Evolutionary conservation across 1,140 invertebrate genomes (phyloP).

Genomic region (Platyura marginata): DNA sequence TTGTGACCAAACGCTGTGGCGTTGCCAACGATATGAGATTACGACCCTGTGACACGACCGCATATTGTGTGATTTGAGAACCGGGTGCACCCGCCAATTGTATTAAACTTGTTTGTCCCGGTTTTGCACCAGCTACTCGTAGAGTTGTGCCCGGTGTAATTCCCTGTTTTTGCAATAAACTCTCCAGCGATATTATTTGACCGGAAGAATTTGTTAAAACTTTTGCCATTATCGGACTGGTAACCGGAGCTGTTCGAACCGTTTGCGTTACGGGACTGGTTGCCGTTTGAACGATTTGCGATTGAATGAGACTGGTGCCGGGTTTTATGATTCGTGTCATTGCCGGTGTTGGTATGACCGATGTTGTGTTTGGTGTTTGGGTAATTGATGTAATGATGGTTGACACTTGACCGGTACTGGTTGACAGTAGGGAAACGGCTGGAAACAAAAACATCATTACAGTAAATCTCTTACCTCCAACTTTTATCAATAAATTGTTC

Average conservation of each 20-base stretch:
- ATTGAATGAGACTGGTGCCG: background rate
- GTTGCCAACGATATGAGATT: slow-evolving; percentile 20
- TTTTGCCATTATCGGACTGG: slow-evolving; percentile 30
- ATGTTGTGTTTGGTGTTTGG: slow-evolving; percentile 3
- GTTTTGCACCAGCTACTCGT: slow-evolving; percentile 24
- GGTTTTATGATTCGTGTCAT: background rate
- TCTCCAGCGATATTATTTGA: slow-evolving; percentile 48
- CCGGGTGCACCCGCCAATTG: slow-evolving; percentile 16
- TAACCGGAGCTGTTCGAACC: slow-evolving; percentile 10
- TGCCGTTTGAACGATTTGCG: background rate
- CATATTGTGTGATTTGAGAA: slow-evolving; percentile 23
- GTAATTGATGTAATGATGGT: slow-evolving; percentile 8
- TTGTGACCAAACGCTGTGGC: background rate
- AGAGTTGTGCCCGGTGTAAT: slow-evolving; percentile 20
- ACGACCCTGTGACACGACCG: slow-evolving; percentile 25
- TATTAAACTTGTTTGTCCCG: slow-evolving; percentile 21
- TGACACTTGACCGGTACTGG: slow-evolving; percentile 8
- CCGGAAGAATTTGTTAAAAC: slow-evolving; percentile 36
- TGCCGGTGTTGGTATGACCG: background rate
- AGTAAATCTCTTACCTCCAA: no score
- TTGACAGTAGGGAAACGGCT: no score
- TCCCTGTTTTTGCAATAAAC: slow-evolving; percentile 38
- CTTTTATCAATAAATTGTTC: no score
- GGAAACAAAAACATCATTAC: no score
- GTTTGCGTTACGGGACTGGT: background rate